phyloP scores from a whole-genome alignment of 1,140 invertebrate species.

The Bombus pascuorum region DNA sequence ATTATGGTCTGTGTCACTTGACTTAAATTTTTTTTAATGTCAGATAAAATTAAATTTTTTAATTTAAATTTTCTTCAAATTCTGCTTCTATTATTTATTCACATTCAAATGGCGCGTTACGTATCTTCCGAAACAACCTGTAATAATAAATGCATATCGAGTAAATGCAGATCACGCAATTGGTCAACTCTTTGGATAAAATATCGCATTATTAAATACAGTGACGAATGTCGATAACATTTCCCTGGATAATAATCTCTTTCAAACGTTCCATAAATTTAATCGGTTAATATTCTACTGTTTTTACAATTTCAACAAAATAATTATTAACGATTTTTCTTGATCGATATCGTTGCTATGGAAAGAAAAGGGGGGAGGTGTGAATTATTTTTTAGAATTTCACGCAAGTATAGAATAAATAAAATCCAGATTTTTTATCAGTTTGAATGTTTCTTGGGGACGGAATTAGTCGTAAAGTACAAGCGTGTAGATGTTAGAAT shows the following conservation, averaged over 20 bases:
- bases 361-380: neutral
- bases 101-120: neutral
- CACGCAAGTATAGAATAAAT: constrained; percentile 11
- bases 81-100: neutral
- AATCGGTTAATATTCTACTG: neutral
- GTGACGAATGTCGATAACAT: constrained; percentile 11
- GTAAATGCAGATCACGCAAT: constrained; percentile 41
- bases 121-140: constrained; percentile 12
- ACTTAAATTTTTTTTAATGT: no score
- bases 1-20: rapidly evolving
- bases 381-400: neutral
- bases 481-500: constrained; percentile 39
- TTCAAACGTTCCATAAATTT: constrained; percentile 22
- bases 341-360: neutral
- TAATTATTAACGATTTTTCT: neutral
- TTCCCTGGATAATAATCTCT: neutral
- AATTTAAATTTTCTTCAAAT: neutral
- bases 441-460: constrained; percentile 35
- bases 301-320: neutral
- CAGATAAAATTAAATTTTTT: neutral
- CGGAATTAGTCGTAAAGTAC: constrained; percentile 45
- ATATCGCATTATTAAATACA: constrained; percentile 23
- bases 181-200: constrained; percentile 43
- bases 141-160: constrained; percentile 28
- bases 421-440: neutral